phyloP scores from a whole-genome alignment of 2,113 vertebrate species.

The Bungarus multicinctus region DNA sequence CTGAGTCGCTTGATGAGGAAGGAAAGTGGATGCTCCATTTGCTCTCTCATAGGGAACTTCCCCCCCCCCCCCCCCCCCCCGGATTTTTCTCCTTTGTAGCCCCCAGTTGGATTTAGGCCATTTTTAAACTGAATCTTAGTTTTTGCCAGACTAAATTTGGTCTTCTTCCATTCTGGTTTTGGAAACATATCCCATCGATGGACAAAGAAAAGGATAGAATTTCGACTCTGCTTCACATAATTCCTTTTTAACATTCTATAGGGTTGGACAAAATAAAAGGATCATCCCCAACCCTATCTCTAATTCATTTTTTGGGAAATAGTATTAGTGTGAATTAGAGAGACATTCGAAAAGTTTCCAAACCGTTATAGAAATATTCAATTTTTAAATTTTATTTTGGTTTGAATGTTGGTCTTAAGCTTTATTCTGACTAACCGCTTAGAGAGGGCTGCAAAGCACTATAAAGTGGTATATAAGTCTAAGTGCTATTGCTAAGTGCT shows the following conservation, averaged over 20 bases:
- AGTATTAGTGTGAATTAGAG: neutral
- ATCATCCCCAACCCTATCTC: neutral
- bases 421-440: neutral
- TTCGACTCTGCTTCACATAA: neutral
- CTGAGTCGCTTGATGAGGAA: neutral
- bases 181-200: neutral
- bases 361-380: neutral
- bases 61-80: no score
- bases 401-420: neutral
- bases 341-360: neutral
- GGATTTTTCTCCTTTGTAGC: neutral
- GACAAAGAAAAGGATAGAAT: neutral
- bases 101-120: neutral
- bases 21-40: neutral
- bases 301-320: neutral
- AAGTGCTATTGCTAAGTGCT: no score
- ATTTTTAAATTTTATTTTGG: neutral
- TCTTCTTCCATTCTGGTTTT: neutral
- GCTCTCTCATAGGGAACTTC: neutral
- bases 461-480: no score
- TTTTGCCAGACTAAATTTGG: neutral
- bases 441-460: no score
- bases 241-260: neutral
- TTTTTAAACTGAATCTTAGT: neutral
- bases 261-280: neutral